Base-by-base conservation (phyloP, 2,888 invertebrate species). In the Drosophila differens region DNA sequence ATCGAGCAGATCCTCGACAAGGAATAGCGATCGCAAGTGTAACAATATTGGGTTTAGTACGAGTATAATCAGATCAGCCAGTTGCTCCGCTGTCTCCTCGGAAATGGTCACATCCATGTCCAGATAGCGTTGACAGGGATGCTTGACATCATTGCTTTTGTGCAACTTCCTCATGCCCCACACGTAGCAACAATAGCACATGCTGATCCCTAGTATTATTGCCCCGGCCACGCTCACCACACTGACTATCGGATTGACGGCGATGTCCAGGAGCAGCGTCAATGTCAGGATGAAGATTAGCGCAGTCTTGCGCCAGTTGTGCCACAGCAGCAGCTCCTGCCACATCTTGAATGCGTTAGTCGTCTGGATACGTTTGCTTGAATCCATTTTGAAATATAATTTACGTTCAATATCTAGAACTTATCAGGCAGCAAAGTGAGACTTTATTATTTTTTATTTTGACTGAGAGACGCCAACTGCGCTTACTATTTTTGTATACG, bases 191-290 rank as follows among this genome's bases (percentile, higher is more conserved):
- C 62, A 71, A 37, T 82, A 88, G 19, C 14, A 25, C 2, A 88
- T 55, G 49, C 60, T 44, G 1, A 64, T 6, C n/a, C 54, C 25
- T 0, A 85, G 32, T 9, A 41, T 10, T n/a, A 71, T 39, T 9
- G 79, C 30, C 1, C 69, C 74, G 2, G 62, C 57, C 1, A 87
- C 70, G 47, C 85, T 79, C 1, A 76, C 7, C 28, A 85, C 88
- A 35, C 80, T 85, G 44, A 83, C 55, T 1, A 70, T 33, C 1
- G 88, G 76, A 44, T 76, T 72, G 22, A 28, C 10, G 5, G 76
- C 35, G 25, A 82, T 54, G 51, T 83, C 85, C 58, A 71, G 52
- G 3, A 82, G 58, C 7, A 85, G 9, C 16, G 51, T 70, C 44
- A 87, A n/a, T 2, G 61, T 33, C 7, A 87, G 0, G 2, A 25